Evolutionary conservation across 2,797 vertebrate genomes (phyloP).

Genomic region (Spinibarbus caldwelli): DNA sequence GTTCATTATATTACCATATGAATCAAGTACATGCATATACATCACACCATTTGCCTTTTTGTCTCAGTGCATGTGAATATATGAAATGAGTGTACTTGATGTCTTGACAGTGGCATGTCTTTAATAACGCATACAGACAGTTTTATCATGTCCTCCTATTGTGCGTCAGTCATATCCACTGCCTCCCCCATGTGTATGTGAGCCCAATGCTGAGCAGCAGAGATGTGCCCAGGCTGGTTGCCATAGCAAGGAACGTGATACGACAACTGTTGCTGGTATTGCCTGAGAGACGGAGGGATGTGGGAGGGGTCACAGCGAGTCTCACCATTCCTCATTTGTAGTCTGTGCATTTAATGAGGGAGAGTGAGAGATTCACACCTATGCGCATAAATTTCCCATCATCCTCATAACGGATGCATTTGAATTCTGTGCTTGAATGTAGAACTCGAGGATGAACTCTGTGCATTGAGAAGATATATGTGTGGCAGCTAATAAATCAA

Average conservation of each 20-base stretch:
- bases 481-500: constrained; percentile 30
- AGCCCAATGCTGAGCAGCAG: constrained; percentile 53
- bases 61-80: background rate
- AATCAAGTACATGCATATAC: constrained; percentile 4
- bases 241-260: constrained; percentile 76
- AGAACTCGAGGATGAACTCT: background rate
- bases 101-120: background rate
- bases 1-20: constrained; percentile 7
- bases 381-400: constrained; percentile 27
- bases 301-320: constrained; percentile 65
- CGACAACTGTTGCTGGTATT: constrained; percentile 58
- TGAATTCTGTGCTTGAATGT: constrained; percentile 22
- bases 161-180: constrained; percentile 27
- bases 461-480: constrained; percentile 6
- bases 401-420: constrained; percentile 3
- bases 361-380: background rate
- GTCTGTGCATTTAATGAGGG: constrained; percentile 23
- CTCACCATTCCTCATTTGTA: constrained; percentile 49
- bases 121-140: constrained; percentile 17
- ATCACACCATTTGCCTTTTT: too few relatives aligned
- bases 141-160: constrained; percentile 38
- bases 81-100: background rate
- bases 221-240: constrained; percentile 61
- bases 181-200: constrained; percentile 45
- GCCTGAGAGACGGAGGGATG: constrained; percentile 35